Conservation (phyloP, 2,888 invertebrate species). For the Metalampra italica region DNA sequence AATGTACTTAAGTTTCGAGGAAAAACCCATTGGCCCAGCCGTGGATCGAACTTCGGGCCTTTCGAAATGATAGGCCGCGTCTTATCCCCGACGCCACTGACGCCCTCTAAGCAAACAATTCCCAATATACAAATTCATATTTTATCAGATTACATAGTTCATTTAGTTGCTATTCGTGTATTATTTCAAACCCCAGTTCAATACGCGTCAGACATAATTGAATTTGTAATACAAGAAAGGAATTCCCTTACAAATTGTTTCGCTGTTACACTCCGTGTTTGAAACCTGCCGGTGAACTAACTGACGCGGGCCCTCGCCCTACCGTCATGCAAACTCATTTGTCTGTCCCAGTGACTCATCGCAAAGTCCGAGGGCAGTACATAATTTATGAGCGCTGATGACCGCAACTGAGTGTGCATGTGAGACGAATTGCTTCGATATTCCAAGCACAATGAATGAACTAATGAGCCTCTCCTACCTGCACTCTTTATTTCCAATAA, state of each 20-base stretch:
- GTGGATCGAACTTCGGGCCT: no score
- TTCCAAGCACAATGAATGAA: not conserved
- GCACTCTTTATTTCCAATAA: no score
- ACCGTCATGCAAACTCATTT: conserved; percentile 51
- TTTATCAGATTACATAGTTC: not conserved
- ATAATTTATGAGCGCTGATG: conserved; percentile 48
- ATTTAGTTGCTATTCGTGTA: not conserved
- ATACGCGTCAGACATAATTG: conserved; percentile 11
- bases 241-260: conserved; percentile 10
- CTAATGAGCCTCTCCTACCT: no score
- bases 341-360: conserved; percentile 57
- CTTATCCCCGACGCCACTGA: no score
- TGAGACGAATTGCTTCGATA: not conserved
- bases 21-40: no score
- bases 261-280: conserved; percentile 13
- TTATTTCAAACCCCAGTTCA: conserved; percentile 5
- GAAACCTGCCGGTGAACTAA: conserved; percentile 41
- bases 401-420: conserved; percentile 29
- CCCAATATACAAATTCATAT: not conserved
- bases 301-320: conserved; percentile 43
- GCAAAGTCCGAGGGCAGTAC: conserved; percentile 44
- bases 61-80: no score
- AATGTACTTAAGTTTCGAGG: no score
- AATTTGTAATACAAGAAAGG: conserved; percentile 9
- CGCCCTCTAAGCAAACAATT: not conserved